These are phyloP conservation scores for Leptosomus discolor DNA, from an alignment of 2,113 vertebrate genomes.

Conservation along the genomic window DNA sequence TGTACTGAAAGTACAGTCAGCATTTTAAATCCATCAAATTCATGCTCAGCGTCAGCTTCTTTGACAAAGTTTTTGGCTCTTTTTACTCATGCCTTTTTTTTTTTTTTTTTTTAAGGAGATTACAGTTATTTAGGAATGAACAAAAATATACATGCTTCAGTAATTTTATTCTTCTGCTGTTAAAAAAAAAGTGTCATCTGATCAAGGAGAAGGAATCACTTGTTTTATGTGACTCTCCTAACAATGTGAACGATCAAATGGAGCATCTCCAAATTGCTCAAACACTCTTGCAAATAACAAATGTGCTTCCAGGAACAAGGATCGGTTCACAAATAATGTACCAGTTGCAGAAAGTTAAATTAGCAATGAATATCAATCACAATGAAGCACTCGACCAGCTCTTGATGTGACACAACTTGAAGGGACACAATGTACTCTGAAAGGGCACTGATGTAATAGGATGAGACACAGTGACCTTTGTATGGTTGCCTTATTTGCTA, in stretches of 20 bases:
- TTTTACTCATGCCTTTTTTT: neutral
- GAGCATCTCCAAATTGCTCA: neutral
- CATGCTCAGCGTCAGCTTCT: neutral
- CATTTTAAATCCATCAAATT: neutral
- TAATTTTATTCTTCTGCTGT: neutral
- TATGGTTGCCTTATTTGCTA: slow-evolving; percentile 55
- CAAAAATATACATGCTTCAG: neutral
- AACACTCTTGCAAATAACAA: neutral
- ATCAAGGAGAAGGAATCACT: neutral
- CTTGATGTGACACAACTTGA: slow-evolving; percentile 62
- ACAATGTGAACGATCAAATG: neutral
- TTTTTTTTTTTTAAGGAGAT: neutral
- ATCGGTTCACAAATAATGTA: neutral
- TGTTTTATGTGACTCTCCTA: neutral
- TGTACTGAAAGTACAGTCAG: neutral
- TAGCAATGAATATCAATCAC: slow-evolving; percentile 61
- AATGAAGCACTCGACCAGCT: slow-evolving; percentile 38
- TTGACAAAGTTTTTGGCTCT: neutral
- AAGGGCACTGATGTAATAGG: slow-evolving; percentile 67
- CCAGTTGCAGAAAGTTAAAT: slow-evolving; percentile 45
- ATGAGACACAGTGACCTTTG: slow-evolving; percentile 63
- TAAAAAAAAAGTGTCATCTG: neutral
- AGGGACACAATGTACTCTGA: slow-evolving; percentile 65
- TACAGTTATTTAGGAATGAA: neutral
- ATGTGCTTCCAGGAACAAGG: neutral